A percentile compares a stretch with the other conserved stretches of the same genome.
Conservation (phyloP, 2,113 vertebrate genomes). For the Trichechus manatus region DNA sequence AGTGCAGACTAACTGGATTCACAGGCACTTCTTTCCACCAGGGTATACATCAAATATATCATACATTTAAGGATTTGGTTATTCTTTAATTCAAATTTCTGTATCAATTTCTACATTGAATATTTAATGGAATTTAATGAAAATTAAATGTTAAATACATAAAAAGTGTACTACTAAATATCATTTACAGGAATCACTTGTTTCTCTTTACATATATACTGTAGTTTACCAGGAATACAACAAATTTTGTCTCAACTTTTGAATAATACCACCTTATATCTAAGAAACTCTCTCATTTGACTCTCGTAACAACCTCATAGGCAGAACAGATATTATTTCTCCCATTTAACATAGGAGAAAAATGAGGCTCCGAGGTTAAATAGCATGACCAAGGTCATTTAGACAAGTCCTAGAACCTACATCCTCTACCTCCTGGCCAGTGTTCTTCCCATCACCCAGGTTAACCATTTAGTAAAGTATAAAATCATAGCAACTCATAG, state of each 20-base stretch:
- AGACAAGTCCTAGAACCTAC: background rate
- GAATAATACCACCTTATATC: conserved; percentile 20
- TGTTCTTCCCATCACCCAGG: conserved; percentile 29
- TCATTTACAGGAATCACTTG: conserved; percentile 25
- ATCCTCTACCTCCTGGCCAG: background rate
- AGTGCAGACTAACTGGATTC: conserved; percentile 26
- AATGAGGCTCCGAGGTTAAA: conserved; percentile 9
- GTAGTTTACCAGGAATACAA: conserved; percentile 43
- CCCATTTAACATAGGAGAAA: background rate
- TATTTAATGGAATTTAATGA: conserved; percentile 41
- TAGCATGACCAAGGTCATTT: conserved; percentile 1
- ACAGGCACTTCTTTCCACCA: background rate
- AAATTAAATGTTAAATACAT: conserved; percentile 46
- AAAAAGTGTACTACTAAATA: background rate
- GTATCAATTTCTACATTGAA: background rate
- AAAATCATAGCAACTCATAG: background rate
- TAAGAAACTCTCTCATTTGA: conserved; percentile 48
- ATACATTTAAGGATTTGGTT: conserved; percentile 25
- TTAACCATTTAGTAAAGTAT: conserved; percentile 44
- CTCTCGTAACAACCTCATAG: background rate
- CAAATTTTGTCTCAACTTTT: conserved; percentile 40
- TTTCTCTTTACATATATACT: conserved; percentile 6
- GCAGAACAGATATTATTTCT: background rate
- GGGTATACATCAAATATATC: background rate
- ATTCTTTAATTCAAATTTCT: conserved; percentile 45